Conservation (phyloP, 2,797 vertebrate genomes). For the Lutra lutra region DNA sequence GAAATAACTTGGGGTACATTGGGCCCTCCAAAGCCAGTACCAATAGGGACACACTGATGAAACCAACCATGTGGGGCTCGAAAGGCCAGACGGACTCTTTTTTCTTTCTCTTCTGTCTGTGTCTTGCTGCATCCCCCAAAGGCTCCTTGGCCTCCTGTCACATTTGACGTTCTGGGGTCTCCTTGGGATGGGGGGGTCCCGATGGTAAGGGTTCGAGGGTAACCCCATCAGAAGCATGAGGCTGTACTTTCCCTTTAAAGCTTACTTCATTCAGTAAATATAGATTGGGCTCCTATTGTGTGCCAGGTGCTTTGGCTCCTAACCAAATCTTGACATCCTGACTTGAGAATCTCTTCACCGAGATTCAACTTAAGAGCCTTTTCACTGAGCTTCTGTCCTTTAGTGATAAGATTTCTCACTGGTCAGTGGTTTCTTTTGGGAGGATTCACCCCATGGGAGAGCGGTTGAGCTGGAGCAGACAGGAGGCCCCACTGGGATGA, state of each 20-base stretch:
- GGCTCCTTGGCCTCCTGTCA: neutral
- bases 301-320: neutral
- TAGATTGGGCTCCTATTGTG: neutral
- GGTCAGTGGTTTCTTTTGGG: neutral
- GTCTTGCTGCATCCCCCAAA: neutral
- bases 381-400: neutral
- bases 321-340: neutral
- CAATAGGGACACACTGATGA: neutral
- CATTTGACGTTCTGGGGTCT: neutral
- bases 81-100: neutral
- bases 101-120: neutral
- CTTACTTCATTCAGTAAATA: neutral
- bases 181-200: neutral
- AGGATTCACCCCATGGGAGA: neutral
- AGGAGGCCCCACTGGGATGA: neutral
- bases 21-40: neutral
- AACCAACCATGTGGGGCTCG: neutral
- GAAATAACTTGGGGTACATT: neutral
- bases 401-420: neutral
- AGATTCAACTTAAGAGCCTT: neutral
- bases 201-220: neutral
- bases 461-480: constrained; percentile 39
- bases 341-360: no score
- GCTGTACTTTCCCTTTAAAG: neutral
- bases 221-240: neutral